Evolutionary conservation across 2,888 invertebrate genomes (phyloP).

Genomic region (Cataglyphis altisquamis): DNA sequence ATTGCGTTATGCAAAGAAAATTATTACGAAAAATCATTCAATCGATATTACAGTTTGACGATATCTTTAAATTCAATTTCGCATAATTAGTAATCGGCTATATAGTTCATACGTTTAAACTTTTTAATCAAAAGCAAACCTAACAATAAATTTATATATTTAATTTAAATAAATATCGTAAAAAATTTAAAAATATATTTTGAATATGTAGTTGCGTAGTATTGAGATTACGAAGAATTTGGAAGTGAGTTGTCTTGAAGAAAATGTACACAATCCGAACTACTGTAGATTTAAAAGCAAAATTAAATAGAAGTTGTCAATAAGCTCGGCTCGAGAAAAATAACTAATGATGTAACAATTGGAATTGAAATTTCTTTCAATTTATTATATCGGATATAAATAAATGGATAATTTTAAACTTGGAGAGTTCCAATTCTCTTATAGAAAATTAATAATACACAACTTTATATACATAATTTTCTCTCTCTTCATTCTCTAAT

Average conservation of each 20-base stretch:
- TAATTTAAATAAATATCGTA: background rate
- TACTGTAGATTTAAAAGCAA: slow-evolving; percentile 9
- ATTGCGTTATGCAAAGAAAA: background rate
- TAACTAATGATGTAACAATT: background rate
- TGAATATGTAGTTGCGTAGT: background rate
- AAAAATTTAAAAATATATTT: background rate
- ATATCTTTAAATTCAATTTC: background rate
- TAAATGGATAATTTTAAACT: background rate
- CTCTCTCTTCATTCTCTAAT: background rate
- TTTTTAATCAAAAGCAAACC: background rate
- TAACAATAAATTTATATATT: background rate
- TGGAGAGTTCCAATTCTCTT: background rate
- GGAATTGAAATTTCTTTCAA: background rate
- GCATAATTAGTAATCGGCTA: background rate
- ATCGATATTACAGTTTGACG: background rate
- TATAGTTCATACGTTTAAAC: background rate
- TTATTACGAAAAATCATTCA: background rate
- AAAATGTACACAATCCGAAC: background rate
- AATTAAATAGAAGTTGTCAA: slow-evolving; percentile 12
- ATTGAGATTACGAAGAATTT: background rate
- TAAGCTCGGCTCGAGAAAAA: background rate
- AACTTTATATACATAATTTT: background rate
- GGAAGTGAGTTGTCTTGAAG: background rate
- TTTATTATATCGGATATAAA: background rate
- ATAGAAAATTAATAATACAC: background rate